A percentile compares a stretch with the other conserved stretches of the same genome.
Evolutionary conservation across 2,113 vertebrate genomes (phyloP).

Genomic region (Myrmecophaga tridactyla): DNA sequence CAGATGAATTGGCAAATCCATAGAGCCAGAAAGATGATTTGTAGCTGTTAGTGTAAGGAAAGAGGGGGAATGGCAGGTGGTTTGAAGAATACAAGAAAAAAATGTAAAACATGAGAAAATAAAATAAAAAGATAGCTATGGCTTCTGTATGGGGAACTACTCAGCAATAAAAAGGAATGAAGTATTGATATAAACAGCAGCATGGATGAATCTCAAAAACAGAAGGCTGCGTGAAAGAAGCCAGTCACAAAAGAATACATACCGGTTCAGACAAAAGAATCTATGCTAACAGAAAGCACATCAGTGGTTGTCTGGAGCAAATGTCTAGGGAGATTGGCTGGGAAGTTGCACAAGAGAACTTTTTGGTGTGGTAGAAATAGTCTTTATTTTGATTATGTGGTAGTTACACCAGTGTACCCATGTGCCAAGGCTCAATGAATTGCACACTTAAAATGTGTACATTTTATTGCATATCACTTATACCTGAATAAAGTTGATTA

Average conservation of each 20-base stretch:
- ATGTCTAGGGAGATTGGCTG: background rate
- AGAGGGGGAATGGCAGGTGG: too few species aligned
- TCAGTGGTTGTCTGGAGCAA: background rate
- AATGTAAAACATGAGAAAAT: background rate
- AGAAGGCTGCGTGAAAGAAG: too few species aligned
- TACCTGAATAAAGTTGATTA: background rate
- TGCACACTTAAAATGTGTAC: background rate
- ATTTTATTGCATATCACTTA: background rate
- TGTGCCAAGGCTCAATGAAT: background rate
- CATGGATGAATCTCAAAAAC: too few species aligned
- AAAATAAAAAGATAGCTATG: background rate
- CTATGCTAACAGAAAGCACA: background rate
- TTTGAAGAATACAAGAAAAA: background rate
- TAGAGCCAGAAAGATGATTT: too few species aligned
- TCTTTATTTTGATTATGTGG: background rate
- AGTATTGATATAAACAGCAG: background rate
- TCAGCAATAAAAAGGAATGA: background rate
- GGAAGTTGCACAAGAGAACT: background rate
- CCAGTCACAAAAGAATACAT: too few species aligned
- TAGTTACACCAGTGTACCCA: too few species aligned
- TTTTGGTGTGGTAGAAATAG: background rate
- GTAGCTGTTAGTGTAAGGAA: too few species aligned
- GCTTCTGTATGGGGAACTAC: background rate
- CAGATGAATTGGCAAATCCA: too few species aligned
- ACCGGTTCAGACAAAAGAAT: background rate